Evolutionary conservation across 2,888 invertebrate genomes (phyloP), one percentile per base, ranked within the genome.

Genomic region (Miltochrista miniata): DNA sequence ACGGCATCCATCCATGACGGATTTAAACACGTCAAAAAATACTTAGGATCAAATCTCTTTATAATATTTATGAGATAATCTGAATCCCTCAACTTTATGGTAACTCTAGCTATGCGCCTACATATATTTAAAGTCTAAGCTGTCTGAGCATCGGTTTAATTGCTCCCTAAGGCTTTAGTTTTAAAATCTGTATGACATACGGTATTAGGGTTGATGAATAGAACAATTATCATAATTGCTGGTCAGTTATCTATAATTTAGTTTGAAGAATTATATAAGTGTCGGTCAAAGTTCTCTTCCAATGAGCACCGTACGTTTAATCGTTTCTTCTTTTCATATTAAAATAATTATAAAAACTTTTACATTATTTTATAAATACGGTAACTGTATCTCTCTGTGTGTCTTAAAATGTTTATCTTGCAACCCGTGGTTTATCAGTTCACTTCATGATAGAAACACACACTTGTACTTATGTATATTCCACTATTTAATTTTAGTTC

Each of bases 121-220:
- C 71, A 72, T 64, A 74, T 70, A 70, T 68, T 68, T 70, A 29
- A 65, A 72, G 75, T 58, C 65, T 70, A 64, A 76, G 83, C 87
- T 72, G 75, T 58, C 65, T 70, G 65, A 76, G 83, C 87, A 76
- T 85, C 80, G 70, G 70, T 59, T 79, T 85, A 86, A 87, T 87
- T 83, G 69, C 66, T 68, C 78, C 86, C 84, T 70, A 55, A 75
- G 85, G 87, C 83, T 57, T 61, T 37, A 47, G 52, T 66, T 31
- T 68, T 65, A 48, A 70, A 70, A 59, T 54, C 51, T 64, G 64
- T 72, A 73, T 72, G 80, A 79, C 79, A 79, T 63, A 68, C 45
- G 59, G 61, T 69, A 59, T 62, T 56, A 49, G 52, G 56, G 62
- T 64, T 81, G 79, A 81, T 81, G 74, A 68, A 79, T 81, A 69